A percentile compares a stretch with the other conserved stretches of the same genome.
These are phyloP conservation scores for Pachypsylla venusta DNA, from an alignment of 1,140 invertebrate genomes.

Conservation along the genomic window DNA sequence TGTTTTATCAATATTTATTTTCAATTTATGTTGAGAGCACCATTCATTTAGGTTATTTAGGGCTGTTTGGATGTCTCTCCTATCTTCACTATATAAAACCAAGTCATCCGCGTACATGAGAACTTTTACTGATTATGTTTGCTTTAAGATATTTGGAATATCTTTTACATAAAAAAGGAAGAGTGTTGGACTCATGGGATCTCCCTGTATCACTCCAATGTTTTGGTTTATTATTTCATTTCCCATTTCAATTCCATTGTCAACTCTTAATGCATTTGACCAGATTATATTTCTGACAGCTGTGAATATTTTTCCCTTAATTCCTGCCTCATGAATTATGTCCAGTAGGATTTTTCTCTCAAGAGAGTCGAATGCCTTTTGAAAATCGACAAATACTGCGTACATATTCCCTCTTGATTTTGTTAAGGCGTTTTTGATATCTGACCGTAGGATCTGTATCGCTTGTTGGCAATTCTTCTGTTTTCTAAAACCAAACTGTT, in stretches of 20 bases:
- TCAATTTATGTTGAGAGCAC: not conserved
- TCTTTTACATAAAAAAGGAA: not conserved
- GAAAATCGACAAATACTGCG: not conserved
- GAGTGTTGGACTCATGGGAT: not conserved
- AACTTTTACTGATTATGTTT: not conserved
- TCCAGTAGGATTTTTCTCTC: not conserved
- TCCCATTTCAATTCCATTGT: not conserved
- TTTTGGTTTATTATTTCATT: not conserved
- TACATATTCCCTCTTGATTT: not conserved
- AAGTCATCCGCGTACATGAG: not conserved
- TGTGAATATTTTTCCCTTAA: not conserved
- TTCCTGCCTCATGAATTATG: not conserved
- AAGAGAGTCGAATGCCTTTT: not conserved
- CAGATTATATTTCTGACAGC: not conserved
- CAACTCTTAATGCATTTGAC: not conserved
- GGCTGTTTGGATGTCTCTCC: not conserved
- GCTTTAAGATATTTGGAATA: not conserved
- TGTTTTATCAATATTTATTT: not conserved
- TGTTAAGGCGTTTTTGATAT: not conserved
- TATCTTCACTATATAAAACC: not conserved
- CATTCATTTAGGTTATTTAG: not conserved
- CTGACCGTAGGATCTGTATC: not conserved
- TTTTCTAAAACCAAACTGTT: constrained; percentile 8
- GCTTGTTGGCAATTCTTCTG: not conserved
- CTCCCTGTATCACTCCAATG: constrained; percentile 11